A percentile compares a stretch with the other conserved stretches of the same genome.
Evolutionary conservation across 2,888 invertebrate genomes (phyloP).

Genomic region (Blastobasis lacticolella): DNA sequence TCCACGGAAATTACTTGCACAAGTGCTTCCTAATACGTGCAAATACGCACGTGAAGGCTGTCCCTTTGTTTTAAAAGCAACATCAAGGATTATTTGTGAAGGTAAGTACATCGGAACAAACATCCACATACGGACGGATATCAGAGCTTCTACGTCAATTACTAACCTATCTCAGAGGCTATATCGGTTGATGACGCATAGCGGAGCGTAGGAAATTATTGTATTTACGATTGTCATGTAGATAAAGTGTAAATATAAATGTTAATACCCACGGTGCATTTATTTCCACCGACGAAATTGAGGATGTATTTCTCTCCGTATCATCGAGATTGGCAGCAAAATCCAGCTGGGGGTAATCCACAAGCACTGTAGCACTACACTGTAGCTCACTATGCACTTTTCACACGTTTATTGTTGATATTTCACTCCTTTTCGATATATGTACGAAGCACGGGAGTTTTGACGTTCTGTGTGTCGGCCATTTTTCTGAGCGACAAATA

Average conservation of each 20-base stretch:
- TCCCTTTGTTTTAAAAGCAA: neutral
- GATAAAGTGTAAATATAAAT: slow-evolving; percentile 14
- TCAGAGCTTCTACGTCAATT: neutral
- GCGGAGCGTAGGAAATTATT: neutral
- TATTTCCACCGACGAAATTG: slow-evolving; percentile 38
- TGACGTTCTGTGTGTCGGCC: slow-evolving; percentile 62
- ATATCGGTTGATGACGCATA: neutral
- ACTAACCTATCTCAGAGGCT: too few relatives aligned
- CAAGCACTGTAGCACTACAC: slow-evolving; percentile 38
- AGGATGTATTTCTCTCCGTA: slow-evolving; percentile 26
- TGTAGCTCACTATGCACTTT: slow-evolving; percentile 25
- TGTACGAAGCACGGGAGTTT: slow-evolving; percentile 49
- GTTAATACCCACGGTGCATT: slow-evolving; percentile 58
- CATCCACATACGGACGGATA: too few relatives aligned
- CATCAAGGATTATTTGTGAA: slow-evolving; percentile 6
- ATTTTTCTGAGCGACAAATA: slow-evolving; percentile 61
- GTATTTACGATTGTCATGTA: neutral
- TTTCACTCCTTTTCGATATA: slow-evolving; percentile 48
- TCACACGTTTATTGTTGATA: slow-evolving; percentile 27
- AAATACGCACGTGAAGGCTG: neutral
- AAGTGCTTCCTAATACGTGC: neutral
- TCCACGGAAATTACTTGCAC: neutral
- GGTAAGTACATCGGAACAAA: neutral
- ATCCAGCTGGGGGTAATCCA: slow-evolving; percentile 14
- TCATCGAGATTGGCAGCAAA: slow-evolving; percentile 29